Percentiles rank a stretch among this genome's conserved stretches.
Conservation (phyloP, 2,888 invertebrate species). For the Anthophora plumipes region DNA sequence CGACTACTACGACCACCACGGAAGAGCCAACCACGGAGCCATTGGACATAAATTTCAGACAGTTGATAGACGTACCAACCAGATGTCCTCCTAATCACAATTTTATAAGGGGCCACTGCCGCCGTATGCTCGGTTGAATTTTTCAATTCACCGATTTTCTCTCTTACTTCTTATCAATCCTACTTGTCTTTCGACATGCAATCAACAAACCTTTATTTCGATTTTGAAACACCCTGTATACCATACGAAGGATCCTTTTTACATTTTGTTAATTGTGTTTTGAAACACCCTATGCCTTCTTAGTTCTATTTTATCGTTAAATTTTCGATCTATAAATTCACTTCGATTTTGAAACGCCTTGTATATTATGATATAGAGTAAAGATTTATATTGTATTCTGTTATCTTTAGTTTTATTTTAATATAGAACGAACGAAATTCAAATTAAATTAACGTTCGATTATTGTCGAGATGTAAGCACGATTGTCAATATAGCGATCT, state of each 20-base stretch:
- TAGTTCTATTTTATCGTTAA: too few species aligned
- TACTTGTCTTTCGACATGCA: not conserved
- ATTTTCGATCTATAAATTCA: too few species aligned
- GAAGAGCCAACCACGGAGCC: conserved; percentile 20
- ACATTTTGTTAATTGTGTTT: not conserved
- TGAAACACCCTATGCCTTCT: too few species aligned
- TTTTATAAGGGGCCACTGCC: conserved; percentile 57
- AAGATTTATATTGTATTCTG: not conserved
- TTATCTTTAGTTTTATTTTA: not conserved
- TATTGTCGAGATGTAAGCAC: not conserved
- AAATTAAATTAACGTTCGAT: not conserved
- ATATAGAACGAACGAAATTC: not conserved
- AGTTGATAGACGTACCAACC: conserved; percentile 46
- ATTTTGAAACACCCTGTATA: not conserved
- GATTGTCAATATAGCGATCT: conserved; percentile 5
- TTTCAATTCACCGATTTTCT: too few species aligned
- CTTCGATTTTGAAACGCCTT: not conserved
- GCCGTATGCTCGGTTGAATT: conserved; percentile 12
- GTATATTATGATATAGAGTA: not conserved
- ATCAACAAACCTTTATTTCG: not conserved
- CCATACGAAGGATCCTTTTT: not conserved
- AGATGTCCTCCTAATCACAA: conserved; percentile 62
- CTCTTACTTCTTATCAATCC: too few species aligned
- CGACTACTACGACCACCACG: not conserved
- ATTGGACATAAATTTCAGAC: not conserved